Conservation (phyloP, 2,888 invertebrate species). For the Oscheius myriophilus region DNA sequence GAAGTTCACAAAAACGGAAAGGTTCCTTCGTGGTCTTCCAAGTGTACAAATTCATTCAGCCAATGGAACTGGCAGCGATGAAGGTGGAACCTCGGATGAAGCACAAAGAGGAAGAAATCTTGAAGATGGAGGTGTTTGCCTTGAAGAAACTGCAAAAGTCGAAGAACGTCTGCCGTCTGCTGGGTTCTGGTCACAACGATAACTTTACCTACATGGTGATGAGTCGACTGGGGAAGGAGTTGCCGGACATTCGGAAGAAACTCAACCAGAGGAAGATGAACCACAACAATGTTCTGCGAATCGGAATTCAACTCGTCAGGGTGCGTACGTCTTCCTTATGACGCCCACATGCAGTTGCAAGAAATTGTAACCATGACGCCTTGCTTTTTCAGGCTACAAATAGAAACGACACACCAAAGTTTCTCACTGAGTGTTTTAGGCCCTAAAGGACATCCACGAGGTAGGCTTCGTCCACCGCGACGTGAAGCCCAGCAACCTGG, state of each 20-base stretch:
- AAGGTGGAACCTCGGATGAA: slow-evolving; percentile 63
- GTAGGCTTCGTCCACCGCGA: slow-evolving; percentile 63
- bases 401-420: too few species aligned
- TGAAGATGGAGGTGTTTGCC: slow-evolving; percentile 64
- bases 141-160: slow-evolving; percentile 59
- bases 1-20: slow-evolving; percentile 30
- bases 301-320: slow-evolving; percentile 48
- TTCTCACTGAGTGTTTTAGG: too few species aligned
- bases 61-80: slow-evolving; percentile 53
- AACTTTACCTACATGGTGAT: slow-evolving; percentile 59
- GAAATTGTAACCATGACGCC: too few species aligned
- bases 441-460: slow-evolving; percentile 57
- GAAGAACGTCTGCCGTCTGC: slow-evolving; percentile 53
- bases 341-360: too few species aligned
- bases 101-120: slow-evolving; percentile 61
- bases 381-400: too few species aligned
- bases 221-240: slow-evolving; percentile 61
- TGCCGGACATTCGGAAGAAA: slow-evolving; percentile 56
- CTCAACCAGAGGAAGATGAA: slow-evolving; percentile 54
- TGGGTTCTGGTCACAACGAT: slow-evolving; percentile 50
- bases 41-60: too few species aligned
- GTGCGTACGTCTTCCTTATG: slow-evolving; percentile 6
- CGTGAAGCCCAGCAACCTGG: slow-evolving; percentile 60
- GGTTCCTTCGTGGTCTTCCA: neutral
- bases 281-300: slow-evolving; percentile 42